Base-by-base conservation (phyloP, 2,797 vertebrate genomes). In the Gadopsis bispinosus region DNA sequence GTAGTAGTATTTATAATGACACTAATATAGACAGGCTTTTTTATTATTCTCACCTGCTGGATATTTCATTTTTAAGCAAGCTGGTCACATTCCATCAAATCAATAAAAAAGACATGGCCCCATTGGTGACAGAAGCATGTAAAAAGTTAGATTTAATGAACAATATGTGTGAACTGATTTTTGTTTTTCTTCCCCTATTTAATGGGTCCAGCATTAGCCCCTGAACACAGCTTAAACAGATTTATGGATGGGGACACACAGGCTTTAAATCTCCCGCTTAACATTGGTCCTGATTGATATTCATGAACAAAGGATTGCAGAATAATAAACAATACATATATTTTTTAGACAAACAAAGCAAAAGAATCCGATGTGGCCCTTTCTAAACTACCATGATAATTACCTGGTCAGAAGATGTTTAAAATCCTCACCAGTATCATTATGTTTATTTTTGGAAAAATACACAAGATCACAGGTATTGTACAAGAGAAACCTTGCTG, bases 171-270 rank as follows among this genome's bases (percentile, higher is more conserved):
- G 43, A 78, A 75, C 79, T 81, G 29, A 60, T 72, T 75, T 64
- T 26, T 1, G 26, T 61, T 74, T 29, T 29, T 17, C n/a, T 33
- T 75, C 37, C 47, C 55, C 66, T 74, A 50, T 76, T 81, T 86
- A 80, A 83, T 81, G 69, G 61, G 43, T 73, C 45, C 58, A 81
- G 59, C 55, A 73, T 80, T 67, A 65, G 79, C 83, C 72, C 29
- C 56, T n/a, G 61, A 77, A 37, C 31, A 61, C 72, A 65, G 71
- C 48, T 62, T 53, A 54, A 78, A 65, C 77, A 61, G 41, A 26
- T 76, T 81, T 67, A 62, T 60, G 58, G 51, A 80, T 67, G 56
- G 76, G 63, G 58, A 66, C 39, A 31, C 81, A 81, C 56, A 8
- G 11, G 47, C 41, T 77, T 77, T 80, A 81, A 79, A 83, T 83